A percentile compares a stretch with the other conserved stretches of the same genome.
phyloP scores from a whole-genome alignment of 2,113 vertebrate species.

The Thoracochromis brauschi region DNA sequence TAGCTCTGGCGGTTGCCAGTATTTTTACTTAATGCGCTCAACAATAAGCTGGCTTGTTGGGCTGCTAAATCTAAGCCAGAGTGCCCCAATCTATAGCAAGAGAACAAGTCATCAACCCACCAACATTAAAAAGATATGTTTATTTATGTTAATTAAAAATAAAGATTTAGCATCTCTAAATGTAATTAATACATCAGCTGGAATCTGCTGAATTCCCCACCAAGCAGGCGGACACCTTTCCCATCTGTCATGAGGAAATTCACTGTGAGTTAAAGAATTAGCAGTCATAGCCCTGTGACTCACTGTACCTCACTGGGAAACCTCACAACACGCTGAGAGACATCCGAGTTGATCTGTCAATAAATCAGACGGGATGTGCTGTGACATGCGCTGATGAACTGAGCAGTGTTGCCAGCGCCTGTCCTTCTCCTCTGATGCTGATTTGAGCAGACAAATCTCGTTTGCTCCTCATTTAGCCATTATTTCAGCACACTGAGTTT shows the following conservation, averaged over 20 bases:
- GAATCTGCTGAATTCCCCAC: background rate
- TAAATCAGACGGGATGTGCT: conserved; percentile 1
- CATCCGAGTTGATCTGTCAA: conserved; percentile 24
- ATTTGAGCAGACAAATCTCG: conserved; percentile 21
- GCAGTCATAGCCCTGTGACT: background rate
- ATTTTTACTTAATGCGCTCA: background rate
- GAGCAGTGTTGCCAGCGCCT: conserved; percentile 1
- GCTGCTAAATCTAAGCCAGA: background rate
- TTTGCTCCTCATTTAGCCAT: conserved; percentile 7
- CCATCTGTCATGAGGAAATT: background rate
- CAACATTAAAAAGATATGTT: background rate
- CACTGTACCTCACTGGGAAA: background rate
- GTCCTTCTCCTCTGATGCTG: background rate
- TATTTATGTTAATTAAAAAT: background rate
- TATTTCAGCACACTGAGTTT: background rate
- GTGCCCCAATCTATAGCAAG: background rate
- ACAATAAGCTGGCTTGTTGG: background rate
- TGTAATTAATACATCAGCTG: background rate
- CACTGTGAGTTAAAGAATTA: background rate
- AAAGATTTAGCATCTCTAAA: background rate
- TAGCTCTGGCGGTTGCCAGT: background rate
- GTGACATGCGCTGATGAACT: conserved; percentile 17
- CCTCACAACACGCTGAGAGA: background rate
- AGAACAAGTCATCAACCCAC: background rate
- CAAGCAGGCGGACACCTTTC: background rate